Percentiles rank a stretch among this genome's conserved stretches.
Evolutionary conservation across 2,888 invertebrate species (phyloP).

Genomic region (Thyatira batis): DNA sequence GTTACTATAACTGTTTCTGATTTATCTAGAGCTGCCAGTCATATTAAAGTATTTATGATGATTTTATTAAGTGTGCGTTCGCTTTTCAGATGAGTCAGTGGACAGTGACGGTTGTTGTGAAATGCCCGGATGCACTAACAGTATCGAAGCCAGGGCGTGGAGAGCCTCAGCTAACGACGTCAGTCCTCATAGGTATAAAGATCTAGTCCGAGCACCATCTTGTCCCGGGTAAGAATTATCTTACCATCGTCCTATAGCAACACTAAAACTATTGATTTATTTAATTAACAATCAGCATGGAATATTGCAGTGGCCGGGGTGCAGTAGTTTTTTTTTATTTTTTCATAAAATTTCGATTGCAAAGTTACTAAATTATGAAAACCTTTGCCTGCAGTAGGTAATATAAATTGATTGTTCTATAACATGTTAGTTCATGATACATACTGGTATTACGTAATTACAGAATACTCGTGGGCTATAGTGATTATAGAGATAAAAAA

Average conservation of each 20-base stretch:
- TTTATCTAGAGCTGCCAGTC: no score
- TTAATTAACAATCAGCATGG: neutral
- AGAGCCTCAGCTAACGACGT: constrained; percentile 61
- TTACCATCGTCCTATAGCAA: neutral
- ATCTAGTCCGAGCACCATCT: constrained; percentile 52
- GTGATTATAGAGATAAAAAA: no score
- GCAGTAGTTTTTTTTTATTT: neutral
- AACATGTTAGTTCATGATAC: no score
- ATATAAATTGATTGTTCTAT: no score
- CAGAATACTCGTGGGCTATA: no score
- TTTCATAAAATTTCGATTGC: neutral
- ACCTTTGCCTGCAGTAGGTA: neutral
- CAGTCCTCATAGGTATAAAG: constrained; percentile 43
- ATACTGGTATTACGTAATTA: no score
- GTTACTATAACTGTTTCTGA: no score
- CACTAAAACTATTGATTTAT: neutral
- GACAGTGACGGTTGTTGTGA: constrained; percentile 57
- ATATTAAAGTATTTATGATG: neutral
- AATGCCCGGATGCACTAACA: constrained; percentile 33
- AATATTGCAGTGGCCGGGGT: neutral
- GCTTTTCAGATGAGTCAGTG: constrained; percentile 50
- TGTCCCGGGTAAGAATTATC: constrained; percentile 55
- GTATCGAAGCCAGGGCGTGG: constrained; percentile 41
- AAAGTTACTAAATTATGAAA: neutral
- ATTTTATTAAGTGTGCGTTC: neutral